Percentiles rank a stretch among this genome's conserved stretches.
phyloP scores from a whole-genome alignment of 2,888 invertebrate genomes.

The Dicycla oo region DNA sequence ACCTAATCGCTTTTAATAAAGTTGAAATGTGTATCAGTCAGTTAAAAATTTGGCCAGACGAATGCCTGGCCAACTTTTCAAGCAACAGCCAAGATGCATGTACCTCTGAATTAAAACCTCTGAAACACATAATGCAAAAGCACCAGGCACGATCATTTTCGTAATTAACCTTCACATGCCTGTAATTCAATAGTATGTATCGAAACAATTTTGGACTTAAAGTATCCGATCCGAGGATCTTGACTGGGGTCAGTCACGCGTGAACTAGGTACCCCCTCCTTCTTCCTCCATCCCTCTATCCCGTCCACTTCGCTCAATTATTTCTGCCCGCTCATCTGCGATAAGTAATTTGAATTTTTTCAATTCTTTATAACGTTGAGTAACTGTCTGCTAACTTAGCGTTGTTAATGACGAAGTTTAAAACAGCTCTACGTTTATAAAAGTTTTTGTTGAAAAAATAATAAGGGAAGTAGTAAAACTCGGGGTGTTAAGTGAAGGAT shows the following conservation, averaged over 20 bases:
- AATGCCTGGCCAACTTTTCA: too few relatives aligned
- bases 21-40: too few relatives aligned
- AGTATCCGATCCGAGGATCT: conserved; percentile 46
- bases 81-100: too few relatives aligned
- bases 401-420: conserved; percentile 49
- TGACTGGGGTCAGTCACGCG: conserved; percentile 51
- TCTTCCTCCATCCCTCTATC: conserved; percentile 36
- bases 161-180: conserved; percentile 6
- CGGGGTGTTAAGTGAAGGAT: conserved; percentile 11
- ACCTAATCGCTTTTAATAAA: too few relatives aligned
- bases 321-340: conserved; percentile 76
- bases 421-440: conserved; percentile 6
- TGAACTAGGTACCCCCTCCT: conserved; percentile 19
- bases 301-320: conserved; percentile 76
- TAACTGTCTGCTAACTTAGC: conserved; percentile 51
- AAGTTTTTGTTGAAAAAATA: conserved; percentile 36
- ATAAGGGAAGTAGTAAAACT: background rate
- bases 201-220: conserved; percentile 35
- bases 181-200: conserved; percentile 42
- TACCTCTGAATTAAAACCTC: too few relatives aligned
- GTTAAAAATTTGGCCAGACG: too few relatives aligned
- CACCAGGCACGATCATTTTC: background rate
- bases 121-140: conserved; percentile 3
- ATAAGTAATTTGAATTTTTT: conserved; percentile 73
- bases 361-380: conserved; percentile 62